Percentiles rank a stretch among this genome's conserved stretches.
Conservation (phyloP, 2,888 invertebrate species). For the Cylloceria caligata region DNA sequence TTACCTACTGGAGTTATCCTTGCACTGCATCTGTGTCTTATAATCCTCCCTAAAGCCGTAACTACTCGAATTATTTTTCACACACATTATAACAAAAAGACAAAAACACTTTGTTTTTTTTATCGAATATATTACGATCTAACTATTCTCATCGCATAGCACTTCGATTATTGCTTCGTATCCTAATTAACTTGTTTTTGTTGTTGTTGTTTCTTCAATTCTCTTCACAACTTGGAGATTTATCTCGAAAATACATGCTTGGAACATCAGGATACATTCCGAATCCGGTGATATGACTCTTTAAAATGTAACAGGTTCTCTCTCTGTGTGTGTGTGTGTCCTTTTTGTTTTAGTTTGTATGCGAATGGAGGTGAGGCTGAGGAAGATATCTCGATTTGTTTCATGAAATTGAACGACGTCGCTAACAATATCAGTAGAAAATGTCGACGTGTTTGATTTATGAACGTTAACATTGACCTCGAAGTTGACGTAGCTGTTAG, state of each 20-base stretch:
- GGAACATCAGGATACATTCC: constrained; percentile 46
- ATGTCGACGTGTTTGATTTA: constrained; percentile 76
- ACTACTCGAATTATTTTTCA: constrained; percentile 57
- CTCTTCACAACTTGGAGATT: constrained; percentile 34
- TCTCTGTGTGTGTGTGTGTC: constrained; percentile 22
- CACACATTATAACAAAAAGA: constrained; percentile 47
- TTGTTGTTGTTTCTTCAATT: constrained; percentile 27
- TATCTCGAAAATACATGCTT: constrained; percentile 45
- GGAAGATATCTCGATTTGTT: constrained; percentile 56
- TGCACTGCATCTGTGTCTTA: constrained; percentile 47
- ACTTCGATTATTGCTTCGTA: constrained; percentile 65
- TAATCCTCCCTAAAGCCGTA: constrained; percentile 52
- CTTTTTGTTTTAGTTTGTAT: constrained; percentile 13
- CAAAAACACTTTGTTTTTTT: constrained; percentile 39
- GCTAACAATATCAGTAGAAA: constrained; percentile 77
- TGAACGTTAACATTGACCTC: constrained; percentile 79
- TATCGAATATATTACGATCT: constrained; percentile 48
- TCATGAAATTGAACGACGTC: constrained; percentile 29
- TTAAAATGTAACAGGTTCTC: constrained; percentile 48
- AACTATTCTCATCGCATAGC: constrained; percentile 50
- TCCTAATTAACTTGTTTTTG: constrained; percentile 41
- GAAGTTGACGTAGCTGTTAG: constrained; percentile 77
- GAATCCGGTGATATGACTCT: constrained; percentile 65
- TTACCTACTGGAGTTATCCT: constrained; percentile 52
- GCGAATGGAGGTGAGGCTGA: constrained; percentile 48